Base-by-base conservation (phyloP, 1,140 invertebrate species). In the Procambarus clarkii region DNA sequence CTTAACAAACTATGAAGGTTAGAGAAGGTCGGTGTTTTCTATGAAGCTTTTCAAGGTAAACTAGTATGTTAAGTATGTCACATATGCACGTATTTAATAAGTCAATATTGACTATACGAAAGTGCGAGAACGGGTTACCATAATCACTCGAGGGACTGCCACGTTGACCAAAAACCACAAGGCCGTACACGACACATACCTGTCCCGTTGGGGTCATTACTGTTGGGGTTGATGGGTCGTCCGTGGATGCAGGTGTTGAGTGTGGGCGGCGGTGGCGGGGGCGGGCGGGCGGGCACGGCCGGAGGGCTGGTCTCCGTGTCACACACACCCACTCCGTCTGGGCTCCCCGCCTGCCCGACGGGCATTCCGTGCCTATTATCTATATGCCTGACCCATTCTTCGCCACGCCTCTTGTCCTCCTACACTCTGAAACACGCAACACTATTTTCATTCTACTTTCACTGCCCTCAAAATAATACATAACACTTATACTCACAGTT, bases 331-430 rank as follows among this genome's bases (percentile, higher is more conserved):
- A 78, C 86, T 71, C 86, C 86, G 76, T 80, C 77, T 80, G 86
- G n/a, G 86, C 60, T 88, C 78, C 86, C 86, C 86, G 78, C 86
- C 44, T 78, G 86, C 86, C 86, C 86, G 86, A 88, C 81, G 86
- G 86, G 86, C 86, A 88, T 88, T 50, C 77, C 86, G 77, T 71
- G 58, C 50, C 50, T 80, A 88, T 88, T 88, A 88, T 88, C 86
- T 88, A 48, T 74, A 48, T 81, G 81, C 60, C 54, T 80, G 71
- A 46, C 86, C 86, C 86, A 88, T 88, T n/a, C 54, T 81, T 34
- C 13, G 69, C 24, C 79, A 78, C 77, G 69, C 86, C 78, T 69
- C 46, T 21, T 34, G 21, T 81, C 79, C 81, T 18, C 48, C 60
- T 78, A 64, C 79, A 69, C 50, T 64, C 86, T 88, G 78, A 24